Conservation (phyloP, 2,797 vertebrate species). For the Hydrocynus forskahlii region DNA sequence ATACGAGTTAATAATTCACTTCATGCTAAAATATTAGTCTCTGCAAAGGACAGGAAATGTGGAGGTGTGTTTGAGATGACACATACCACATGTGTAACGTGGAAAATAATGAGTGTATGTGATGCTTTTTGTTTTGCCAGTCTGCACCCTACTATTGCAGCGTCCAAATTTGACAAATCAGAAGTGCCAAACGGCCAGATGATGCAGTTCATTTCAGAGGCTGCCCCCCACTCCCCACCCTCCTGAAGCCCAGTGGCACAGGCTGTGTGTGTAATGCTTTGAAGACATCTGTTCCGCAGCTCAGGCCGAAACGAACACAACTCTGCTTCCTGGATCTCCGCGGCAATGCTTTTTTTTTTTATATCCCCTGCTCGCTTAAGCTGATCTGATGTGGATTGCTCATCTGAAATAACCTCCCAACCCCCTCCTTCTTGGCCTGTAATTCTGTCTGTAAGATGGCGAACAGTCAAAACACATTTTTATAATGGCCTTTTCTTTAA, state of each 20-base stretch:
- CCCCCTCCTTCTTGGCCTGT: slow-evolving; percentile 41
- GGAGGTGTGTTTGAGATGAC: slow-evolving; percentile 7
- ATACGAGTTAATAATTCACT: slow-evolving; percentile 30
- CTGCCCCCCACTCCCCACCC: background rate
- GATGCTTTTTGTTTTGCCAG: slow-evolving; percentile 16
- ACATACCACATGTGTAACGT: background rate
- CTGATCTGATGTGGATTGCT: slow-evolving; percentile 37
- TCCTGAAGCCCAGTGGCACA: background rate
- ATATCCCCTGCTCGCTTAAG: slow-evolving; percentile 1
- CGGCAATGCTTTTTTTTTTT: slow-evolving; percentile 26
- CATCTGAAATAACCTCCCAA: slow-evolving; percentile 39
- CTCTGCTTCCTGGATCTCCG: slow-evolving; percentile 36
- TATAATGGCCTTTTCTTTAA: slow-evolving; percentile 45
- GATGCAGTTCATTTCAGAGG: slow-evolving; percentile 36
- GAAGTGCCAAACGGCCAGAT: slow-evolving; percentile 35
- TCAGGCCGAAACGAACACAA: slow-evolving; percentile 21
- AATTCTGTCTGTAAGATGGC: slow-evolving; percentile 47
- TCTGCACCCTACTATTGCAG: background rate
- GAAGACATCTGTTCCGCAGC: slow-evolving; percentile 36
- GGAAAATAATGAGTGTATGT: slow-evolving; percentile 5
- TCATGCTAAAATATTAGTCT: slow-evolving; percentile 27
- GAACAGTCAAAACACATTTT: slow-evolving; percentile 54
- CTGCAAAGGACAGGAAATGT: background rate
- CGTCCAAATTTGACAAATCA: background rate
- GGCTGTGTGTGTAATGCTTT: slow-evolving; percentile 23